A percentile compares a stretch with the other conserved stretches of the same genome.
Conservation (phyloP, 1,140 invertebrate species). For the Maconellicoccus hirsutus region DNA sequence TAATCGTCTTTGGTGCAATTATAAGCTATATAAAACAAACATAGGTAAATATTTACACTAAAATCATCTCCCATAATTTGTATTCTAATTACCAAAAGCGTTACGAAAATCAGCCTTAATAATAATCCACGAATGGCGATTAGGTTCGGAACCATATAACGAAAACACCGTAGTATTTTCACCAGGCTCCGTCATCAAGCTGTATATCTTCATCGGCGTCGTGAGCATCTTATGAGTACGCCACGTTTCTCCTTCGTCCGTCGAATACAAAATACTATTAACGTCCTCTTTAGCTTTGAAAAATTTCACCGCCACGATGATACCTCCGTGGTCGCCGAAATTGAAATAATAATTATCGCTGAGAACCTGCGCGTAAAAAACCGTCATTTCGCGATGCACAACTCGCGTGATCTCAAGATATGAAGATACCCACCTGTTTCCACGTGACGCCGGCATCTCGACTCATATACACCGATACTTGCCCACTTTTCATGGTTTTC, state of each 20-base stretch:
- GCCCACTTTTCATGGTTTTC: conserved; percentile 60
- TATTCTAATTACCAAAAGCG: conserved; percentile 45
- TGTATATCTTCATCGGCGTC: conserved; percentile 63
- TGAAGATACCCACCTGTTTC: conserved; percentile 49
- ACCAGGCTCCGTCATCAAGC: conserved; percentile 80
- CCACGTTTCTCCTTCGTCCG: conserved; percentile 76
- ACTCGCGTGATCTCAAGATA: too few species aligned
- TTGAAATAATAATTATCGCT: conserved; percentile 78
- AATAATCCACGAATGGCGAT: conserved; percentile 68
- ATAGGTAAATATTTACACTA: neutral
- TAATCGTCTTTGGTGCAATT: conserved; percentile 64
- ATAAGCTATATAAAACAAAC: conserved; percentile 33
- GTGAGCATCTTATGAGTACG: conserved; percentile 53
- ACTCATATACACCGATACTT: conserved; percentile 68
- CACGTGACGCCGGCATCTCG: conserved; percentile 74
- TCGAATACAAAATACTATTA: conserved; percentile 66
- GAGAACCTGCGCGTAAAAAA: conserved; percentile 40
- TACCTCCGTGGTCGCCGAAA: conserved; percentile 80
- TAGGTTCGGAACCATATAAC: conserved; percentile 62
- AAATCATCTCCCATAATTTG: neutral
- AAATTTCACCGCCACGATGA: conserved; percentile 70
- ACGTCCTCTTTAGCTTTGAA: conserved; percentile 59
- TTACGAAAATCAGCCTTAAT: conserved; percentile 66
- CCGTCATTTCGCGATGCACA: neutral
- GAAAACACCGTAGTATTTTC: conserved; percentile 85